Evolutionary conservation across 37 sponge, comb jelly and placozoan genomes (phyloP).

Genomic region (Ephydatia muelleri): DNA sequence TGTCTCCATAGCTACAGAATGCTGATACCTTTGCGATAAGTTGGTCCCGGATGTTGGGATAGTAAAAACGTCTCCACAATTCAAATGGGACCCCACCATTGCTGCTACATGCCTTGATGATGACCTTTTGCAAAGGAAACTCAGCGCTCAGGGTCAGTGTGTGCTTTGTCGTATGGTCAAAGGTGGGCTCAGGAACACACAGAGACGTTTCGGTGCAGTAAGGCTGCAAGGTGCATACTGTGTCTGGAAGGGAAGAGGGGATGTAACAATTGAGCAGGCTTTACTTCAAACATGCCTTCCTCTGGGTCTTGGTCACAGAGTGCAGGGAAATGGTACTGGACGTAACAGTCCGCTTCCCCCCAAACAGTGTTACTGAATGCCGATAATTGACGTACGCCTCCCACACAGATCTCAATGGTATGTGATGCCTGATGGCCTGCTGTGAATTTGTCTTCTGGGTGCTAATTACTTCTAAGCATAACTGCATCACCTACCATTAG

Average conservation of each 20-base stretch:
- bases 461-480: background rate
- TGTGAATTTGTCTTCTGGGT: background rate
- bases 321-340: conserved; percentile 84
- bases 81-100: conserved; percentile 72
- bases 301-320: background rate
- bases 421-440: conserved; percentile 11
- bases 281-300: conserved; percentile 10
- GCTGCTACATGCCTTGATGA: conserved; percentile 44
- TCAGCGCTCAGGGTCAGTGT: conserved; percentile 31
- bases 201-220: conserved; percentile 66
- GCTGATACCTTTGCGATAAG: conserved; percentile 75
- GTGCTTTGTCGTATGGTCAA: conserved; percentile 52
- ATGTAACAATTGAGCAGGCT: background rate
- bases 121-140: conserved; percentile 39
- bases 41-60: conserved; percentile 91
- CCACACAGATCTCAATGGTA: conserved; percentile 54
- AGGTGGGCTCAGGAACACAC: conserved; percentile 63
- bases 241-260: background rate
- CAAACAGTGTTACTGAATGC: conserved; percentile 55
- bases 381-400: conserved; percentile 34
- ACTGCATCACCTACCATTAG: background rate
- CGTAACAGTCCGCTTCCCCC: conserved; percentile 90
- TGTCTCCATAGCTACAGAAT: background rate
- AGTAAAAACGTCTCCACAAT: conserved; percentile 92
- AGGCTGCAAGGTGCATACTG: conserved; percentile 12